Conservation (phyloP, 2,888 invertebrate genomes). For the Augochlorella aurata region DNA sequence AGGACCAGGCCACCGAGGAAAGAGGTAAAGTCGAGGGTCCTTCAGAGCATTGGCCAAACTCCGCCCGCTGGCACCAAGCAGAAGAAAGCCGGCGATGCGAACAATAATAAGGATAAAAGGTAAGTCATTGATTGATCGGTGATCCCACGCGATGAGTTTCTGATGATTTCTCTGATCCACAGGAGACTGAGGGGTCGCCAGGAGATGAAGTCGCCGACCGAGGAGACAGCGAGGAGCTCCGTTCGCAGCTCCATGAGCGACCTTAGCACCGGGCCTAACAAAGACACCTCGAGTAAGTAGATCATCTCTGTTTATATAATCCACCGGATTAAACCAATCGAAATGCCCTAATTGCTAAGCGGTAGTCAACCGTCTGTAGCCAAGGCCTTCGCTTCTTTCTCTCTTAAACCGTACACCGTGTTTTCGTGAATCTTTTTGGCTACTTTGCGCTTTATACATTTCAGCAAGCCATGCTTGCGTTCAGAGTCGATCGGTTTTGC, state of each 20-base stretch:
- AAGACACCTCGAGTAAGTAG: conserved; percentile 77
- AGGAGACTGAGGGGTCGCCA: conserved; percentile 77
- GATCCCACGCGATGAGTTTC: neutral
- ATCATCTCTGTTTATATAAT: conserved; percentile 1
- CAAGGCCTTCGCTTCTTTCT: no score
- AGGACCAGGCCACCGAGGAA: conserved; percentile 88
- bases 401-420: no score
- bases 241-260: conserved; percentile 80
- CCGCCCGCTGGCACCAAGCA: conserved; percentile 67
- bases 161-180: conserved; percentile 36
- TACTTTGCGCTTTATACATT: no score
- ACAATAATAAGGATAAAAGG: conserved; percentile 76
- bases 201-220: conserved; percentile 77
- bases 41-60: conserved; percentile 74
- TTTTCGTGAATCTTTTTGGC: no score
- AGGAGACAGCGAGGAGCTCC: conserved; percentile 80
- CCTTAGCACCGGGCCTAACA: conserved; percentile 78
- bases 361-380: no score
- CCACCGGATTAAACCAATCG: neutral
- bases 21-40: conserved; percentile 94
- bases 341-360: neutral
- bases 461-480: no score
- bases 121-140: conserved; percentile 37
- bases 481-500: no score
- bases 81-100: conserved; percentile 74